Evolutionary conservation across 2,797 vertebrate species (phyloP).

Genomic region (Bradypodion ventrale): DNA sequence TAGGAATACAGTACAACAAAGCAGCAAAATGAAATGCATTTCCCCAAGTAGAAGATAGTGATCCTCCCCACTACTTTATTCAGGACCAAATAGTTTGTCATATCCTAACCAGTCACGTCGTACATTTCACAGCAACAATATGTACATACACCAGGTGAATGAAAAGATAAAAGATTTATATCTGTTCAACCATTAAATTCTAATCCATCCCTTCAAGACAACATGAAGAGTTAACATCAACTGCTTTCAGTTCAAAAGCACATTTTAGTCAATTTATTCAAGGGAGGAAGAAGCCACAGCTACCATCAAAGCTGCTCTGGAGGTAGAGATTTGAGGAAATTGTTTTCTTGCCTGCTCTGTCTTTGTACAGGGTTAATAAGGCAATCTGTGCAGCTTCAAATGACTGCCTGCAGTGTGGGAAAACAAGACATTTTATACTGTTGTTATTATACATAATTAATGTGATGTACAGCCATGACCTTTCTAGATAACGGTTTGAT

Average conservation of each 20-base stretch:
- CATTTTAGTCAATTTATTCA: neutral
- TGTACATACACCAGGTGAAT: neutral
- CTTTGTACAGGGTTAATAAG: neutral
- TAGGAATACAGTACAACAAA: neutral
- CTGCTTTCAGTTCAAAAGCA: neutral
- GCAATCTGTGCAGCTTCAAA: neutral
- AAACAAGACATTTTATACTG: constrained; percentile 14
- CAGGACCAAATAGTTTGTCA: neutral
- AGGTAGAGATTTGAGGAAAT: neutral
- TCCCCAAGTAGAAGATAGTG: neutral
- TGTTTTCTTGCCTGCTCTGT: neutral
- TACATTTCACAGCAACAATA: neutral
- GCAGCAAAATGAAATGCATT: neutral
- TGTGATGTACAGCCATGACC: constrained; percentile 46
- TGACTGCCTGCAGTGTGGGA: neutral
- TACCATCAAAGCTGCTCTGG: neutral
- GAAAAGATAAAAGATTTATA: neutral
- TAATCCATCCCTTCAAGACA: neutral
- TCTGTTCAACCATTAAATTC: neutral
- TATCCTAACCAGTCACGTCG: neutral
- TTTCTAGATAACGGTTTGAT: constrained; percentile 48
- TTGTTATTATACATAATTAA: constrained; percentile 24
- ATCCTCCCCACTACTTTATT: neutral
- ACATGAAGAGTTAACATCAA: neutral
- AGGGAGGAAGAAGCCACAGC: neutral